Conservation (phyloP, 2,888 invertebrate genomes). For the Phoenoteleia sp. region DNA sequence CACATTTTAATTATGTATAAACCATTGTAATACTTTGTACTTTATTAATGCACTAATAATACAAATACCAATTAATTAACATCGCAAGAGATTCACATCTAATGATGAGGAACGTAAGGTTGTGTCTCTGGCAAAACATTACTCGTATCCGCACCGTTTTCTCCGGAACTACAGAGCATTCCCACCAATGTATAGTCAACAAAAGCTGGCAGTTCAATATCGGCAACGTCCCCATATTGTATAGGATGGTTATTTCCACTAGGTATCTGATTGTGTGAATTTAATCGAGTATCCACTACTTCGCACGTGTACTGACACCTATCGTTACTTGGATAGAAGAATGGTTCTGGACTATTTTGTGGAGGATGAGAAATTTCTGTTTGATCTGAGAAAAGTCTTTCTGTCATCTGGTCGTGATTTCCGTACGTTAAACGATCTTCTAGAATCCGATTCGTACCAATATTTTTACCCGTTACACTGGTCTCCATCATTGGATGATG, state of each 20-base stretch:
- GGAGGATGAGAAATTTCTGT: conserved; percentile 74
- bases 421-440: conserved; percentile 79
- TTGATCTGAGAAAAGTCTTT: conserved; percentile 78
- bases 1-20: too few species aligned
- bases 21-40: conserved; percentile 68
- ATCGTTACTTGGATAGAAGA: conserved; percentile 81
- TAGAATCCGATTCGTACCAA: conserved; percentile 72
- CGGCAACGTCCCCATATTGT: conserved; percentile 77
- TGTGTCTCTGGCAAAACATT: conserved; percentile 78
- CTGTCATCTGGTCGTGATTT: conserved; percentile 73
- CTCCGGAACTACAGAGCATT: conserved; percentile 83
- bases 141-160: conserved; percentile 75
- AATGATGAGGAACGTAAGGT: conserved; percentile 84
- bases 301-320: conserved; percentile 85
- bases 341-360: conserved; percentile 81
- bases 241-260: conserved; percentile 60
- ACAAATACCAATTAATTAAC: conserved; percentile 78
- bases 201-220: conserved; percentile 83
- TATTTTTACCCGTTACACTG: conserved; percentile 60
- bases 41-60: conserved; percentile 80
- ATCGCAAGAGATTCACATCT: conserved; percentile 58
- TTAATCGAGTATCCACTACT: conserved; percentile 82
- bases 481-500: conserved; percentile 73
- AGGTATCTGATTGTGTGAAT: conserved; percentile 59
- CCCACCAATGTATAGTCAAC: conserved; percentile 85